phyloP scores from a whole-genome alignment of 2,888 invertebrate species.

The Lepidonotus clava region DNA sequence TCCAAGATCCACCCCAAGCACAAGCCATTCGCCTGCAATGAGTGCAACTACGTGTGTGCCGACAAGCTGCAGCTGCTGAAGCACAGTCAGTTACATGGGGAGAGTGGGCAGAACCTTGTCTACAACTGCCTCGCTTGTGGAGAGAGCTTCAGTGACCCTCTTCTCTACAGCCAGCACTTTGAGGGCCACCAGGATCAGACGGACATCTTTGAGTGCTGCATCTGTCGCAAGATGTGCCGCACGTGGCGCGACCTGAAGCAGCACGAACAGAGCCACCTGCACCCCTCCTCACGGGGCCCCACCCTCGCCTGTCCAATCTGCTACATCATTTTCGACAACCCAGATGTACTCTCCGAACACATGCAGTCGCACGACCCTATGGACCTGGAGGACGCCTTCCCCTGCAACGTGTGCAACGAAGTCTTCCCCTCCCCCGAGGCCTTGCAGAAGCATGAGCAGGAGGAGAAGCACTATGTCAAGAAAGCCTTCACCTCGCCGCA shows the following conservation, averaged over 20 bases:
- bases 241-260: conserved; percentile 56
- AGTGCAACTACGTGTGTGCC: conserved; percentile 59
- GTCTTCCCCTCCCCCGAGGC: not conserved
- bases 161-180: conserved; percentile 62
- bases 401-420: conserved; percentile 36
- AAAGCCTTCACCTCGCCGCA: conserved; percentile 21
- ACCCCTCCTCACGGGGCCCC: conserved; percentile 14
- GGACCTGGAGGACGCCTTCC: not conserved
- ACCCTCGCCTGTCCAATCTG: conserved; percentile 54
- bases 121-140: conserved; percentile 63
- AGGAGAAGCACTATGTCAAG: conserved; percentile 46
- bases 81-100: conserved; percentile 60
- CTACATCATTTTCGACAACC: conserved; percentile 44
- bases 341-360: conserved; percentile 47
- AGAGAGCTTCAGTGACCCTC: conserved; percentile 61
- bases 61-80: conserved; percentile 59
- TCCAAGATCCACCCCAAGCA: conserved; percentile 32
- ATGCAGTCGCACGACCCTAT: conserved; percentile 17
- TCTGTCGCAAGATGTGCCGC: conserved; percentile 62
- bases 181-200: conserved; percentile 57
- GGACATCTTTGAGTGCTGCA: conserved; percentile 63
- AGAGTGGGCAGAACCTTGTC: conserved; percentile 51
- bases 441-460: conserved; percentile 27
- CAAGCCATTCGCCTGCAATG: conserved; percentile 56
- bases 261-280: conserved; percentile 60